Conservation (phyloP, 2,113 vertebrate species). For the Sebastes schlegelii region DNA sequence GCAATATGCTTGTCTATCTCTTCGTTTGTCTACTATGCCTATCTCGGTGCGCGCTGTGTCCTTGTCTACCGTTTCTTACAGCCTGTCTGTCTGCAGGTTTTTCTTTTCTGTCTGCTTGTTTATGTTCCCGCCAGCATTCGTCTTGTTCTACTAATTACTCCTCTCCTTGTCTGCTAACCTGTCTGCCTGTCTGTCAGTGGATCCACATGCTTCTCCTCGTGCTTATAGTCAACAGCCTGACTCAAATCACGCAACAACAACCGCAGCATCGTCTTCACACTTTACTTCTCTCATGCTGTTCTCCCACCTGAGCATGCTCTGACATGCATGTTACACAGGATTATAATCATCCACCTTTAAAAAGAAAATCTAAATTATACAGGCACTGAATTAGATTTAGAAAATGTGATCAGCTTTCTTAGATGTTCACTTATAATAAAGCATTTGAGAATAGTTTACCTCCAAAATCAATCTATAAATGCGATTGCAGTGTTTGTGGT, state of each 20-base stretch:
- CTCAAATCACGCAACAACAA: constrained; percentile 2
- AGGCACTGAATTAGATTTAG: neutral
- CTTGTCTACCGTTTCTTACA: neutral
- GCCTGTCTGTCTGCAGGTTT: neutral
- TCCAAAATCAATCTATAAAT: neutral
- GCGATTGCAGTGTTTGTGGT: neutral
- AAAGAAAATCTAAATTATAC: neutral
- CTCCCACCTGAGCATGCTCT: constrained; percentile 10
- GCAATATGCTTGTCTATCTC: neutral
- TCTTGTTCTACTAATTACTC: constrained; percentile 30
- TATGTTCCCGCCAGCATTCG: neutral
- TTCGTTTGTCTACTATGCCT: neutral
- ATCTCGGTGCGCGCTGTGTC: neutral
- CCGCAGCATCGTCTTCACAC: neutral
- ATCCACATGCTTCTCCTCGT: constrained; percentile 23
- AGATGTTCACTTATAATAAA: neutral
- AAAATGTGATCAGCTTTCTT: neutral
- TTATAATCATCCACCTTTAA: neutral
- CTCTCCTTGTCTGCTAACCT: constrained; percentile 35
- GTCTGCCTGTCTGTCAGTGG: constrained; percentile 34
- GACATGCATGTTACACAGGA: neutral
- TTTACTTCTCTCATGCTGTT: neutral
- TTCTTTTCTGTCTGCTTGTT: neutral
- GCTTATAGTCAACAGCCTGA: constrained; percentile 31
- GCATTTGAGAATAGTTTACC: neutral